Evolutionary conservation across 1,140 invertebrate species (phyloP), one percentile per base, ranked within the genome.

Genomic region (Teleogryllus occipitalis): DNA sequence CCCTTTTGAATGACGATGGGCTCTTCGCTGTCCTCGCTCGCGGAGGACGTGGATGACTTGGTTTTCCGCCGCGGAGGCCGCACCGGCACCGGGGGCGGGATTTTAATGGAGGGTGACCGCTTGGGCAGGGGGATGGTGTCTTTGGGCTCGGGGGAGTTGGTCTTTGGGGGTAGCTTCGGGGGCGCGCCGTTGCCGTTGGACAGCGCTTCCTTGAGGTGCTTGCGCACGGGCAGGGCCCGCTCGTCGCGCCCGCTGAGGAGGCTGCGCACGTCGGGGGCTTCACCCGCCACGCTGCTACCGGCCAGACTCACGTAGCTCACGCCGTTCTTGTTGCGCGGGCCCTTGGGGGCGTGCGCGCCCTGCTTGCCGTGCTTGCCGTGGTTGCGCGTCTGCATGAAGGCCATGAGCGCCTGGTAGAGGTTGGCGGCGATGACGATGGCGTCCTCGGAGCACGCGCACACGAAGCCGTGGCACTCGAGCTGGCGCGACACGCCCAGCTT

Each of bases 361-460:
- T 14, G 10, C 54, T 65, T 65, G 54, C 54, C 54, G 10, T 65
- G 54, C 54, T 65, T 65, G 54, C 10, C 48, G n/a, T 5, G 47
- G 12, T 48, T 18, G 27, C 84, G 84, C 74, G 81, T 84, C 85
- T 84, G 79, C 87, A 96, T 92, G 84, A 95, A 93, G 46, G 92
- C 91, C 85, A 96, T 91, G 76, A 97, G 86, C 0, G 94, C 94
- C 85, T 95, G 93, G 85, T 96, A 97, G 75, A 96, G 87, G 77
- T 95, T 96, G 8, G 95, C 95, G 0, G 95, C 95, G 80, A 96
- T 94, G 0, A 95, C 94, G 47, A 97, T 93, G 39, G 96, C 95
- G 85, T 97, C 95, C 86, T 97, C 95, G 15, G 94, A 83, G 49
- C 86, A 85, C 76, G 92, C 91, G 87, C 95, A 97, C 80, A 95